Evolutionary conservation across 2,797 vertebrate genomes (phyloP).

Genomic region (Manis pentadactyla): DNA sequence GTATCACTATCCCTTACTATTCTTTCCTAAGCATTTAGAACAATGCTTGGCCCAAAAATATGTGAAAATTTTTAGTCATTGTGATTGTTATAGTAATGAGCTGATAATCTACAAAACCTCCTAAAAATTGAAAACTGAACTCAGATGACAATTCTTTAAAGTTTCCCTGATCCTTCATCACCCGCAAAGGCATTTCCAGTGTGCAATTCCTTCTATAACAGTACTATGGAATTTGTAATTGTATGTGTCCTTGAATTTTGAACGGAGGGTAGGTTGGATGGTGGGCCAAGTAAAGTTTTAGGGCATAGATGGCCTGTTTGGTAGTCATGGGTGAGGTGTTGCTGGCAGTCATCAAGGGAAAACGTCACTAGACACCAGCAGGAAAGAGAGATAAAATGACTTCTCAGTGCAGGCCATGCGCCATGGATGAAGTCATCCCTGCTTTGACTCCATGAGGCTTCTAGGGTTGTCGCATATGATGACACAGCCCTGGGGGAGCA

Average conservation of each 20-base stretch:
- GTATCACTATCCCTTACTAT: neutral
- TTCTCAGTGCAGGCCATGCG: neutral
- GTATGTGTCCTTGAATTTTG: neutral
- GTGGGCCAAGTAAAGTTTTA: neutral
- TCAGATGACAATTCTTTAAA: neutral
- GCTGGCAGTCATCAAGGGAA: neutral
- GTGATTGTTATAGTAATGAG: neutral
- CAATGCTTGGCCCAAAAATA: neutral
- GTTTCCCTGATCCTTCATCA: neutral
- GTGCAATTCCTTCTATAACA: neutral
- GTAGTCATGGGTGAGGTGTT: neutral
- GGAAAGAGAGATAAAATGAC: neutral
- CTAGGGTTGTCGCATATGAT: neutral
- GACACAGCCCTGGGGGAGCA: neutral
- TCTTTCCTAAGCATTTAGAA: constrained; percentile 22
- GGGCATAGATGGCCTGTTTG: neutral
- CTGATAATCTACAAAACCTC: neutral
- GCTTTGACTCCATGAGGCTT: neutral
- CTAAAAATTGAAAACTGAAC: constrained; percentile 20
- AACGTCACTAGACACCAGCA: neutral
- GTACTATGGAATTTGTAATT: neutral
- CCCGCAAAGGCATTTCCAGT: neutral
- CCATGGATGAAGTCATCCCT: neutral
- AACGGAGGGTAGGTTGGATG: neutral
- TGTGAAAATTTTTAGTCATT: neutral